These are phyloP conservation scores for Urophycis tenuis DNA, from an alignment of 2,797 vertebrate genomes.

Conservation along the genomic window DNA sequence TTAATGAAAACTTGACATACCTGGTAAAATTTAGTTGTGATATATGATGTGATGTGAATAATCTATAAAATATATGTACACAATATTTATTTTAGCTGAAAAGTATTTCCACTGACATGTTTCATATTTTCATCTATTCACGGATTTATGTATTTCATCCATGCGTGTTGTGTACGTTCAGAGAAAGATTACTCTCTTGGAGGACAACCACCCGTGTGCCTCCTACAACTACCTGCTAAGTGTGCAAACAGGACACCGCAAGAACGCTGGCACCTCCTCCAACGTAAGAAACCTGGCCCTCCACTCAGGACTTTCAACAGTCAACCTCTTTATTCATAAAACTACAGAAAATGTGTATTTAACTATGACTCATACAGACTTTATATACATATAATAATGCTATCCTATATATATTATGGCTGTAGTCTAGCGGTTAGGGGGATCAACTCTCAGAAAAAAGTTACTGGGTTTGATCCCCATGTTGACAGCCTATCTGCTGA, in stretches of 20 bases:
- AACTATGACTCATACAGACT: neutral
- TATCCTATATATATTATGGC: too few relatives aligned
- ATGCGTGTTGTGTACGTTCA: conserved; percentile 39
- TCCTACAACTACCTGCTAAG: conserved; percentile 74
- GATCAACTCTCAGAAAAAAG: too few relatives aligned
- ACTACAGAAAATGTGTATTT: neutral
- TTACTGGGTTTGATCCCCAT: too few relatives aligned
- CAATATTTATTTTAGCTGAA: too few relatives aligned
- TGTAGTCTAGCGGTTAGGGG: too few relatives aligned
- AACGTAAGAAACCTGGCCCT: conserved; percentile 55
- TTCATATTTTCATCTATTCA: neutral
- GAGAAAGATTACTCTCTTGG: conserved; percentile 77
- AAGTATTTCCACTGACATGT: neutral
- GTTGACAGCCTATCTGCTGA: too few relatives aligned
- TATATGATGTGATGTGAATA: too few relatives aligned
- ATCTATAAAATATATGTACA: neutral
- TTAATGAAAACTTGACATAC: neutral
- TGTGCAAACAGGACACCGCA: conserved; percentile 75
- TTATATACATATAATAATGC: neutral
- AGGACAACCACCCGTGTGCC: conserved; percentile 72
- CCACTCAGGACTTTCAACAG: neutral
- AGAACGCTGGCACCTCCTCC: conserved; percentile 73
- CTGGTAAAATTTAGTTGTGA: neutral
- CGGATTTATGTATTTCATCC: neutral
- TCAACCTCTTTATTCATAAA: neutral